Base-by-base conservation (phyloP, 2,888 invertebrate species). In the Zelleria hepariella region DNA sequence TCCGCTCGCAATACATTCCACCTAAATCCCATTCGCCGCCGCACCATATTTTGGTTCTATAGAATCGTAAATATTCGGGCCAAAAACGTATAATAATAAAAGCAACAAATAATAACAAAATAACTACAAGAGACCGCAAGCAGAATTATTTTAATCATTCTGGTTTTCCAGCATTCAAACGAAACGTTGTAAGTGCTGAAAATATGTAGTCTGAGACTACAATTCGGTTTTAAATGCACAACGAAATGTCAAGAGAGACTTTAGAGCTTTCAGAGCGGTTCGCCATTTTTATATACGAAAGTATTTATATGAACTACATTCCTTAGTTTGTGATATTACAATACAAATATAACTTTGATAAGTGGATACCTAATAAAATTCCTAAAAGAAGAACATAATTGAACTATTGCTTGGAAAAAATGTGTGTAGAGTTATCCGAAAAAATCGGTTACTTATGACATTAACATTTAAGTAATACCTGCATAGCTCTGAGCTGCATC, bases 51-150 rank as follows among this genome's bases (percentile, higher is more conserved):
- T 15, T n/a, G 42, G 42, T 6, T 42, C 42, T 42, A 15, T 42
- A n/a, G n/a, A 42, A n/a, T 42, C 42, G 6, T 32, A 6, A 6
- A 42, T 10, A 15, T 4, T 42, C n/a, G 42, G 10, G 2, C 15
- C 10, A 10, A 5, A 7, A 42, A 6, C 42, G 2, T 2, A n/a
- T 6, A 42, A 15, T 42, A 4, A 2, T 42, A n/a, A n/a, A 42
- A 15, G 42, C 15, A 15, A 42, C 42, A 42, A 42, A 15, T 42
- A n/a, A 2, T 5, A 42, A 15, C 42, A 42, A 10, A 66, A 66
- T 64, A 66, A 64, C 64, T 64, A 65, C 42, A 42, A 64, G 62
- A 64, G 62, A 62, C 58, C 59, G 61, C 56, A n/a, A n/a, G n/a
- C n/a, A n/a, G 15, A 42, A 42, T 42, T 42, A 42, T 42, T 42